Base-by-base conservation (phyloP, 2,888 invertebrate species). In the Melolontha melolontha region DNA sequence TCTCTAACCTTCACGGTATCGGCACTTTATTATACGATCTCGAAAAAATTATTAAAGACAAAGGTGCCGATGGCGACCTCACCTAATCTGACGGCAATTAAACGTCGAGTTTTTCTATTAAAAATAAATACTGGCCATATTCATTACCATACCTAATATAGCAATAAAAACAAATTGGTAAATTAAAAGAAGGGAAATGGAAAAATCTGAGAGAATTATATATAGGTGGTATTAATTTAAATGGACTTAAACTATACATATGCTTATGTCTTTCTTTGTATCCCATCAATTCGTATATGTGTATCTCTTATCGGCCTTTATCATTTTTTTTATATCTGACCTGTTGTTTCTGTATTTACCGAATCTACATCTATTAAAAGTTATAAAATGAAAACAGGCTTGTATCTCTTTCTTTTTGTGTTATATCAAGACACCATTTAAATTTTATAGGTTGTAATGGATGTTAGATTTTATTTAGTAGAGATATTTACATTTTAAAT, bases 81-180 rank as follows among this genome's bases (percentile, higher is more conserved):
- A 71, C 69, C 71, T 75, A 75, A 74, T 73, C 74, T 76, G 67
- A 73, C 71, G 74, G 78, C 75, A 77, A 78, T 79, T 78, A 78
- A 77, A 75, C 41, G 12, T 39, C 44, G 75, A 62, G 34, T 34
- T 34, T 77, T 78, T 77, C 77, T 77, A 78, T 78, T 78, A 75
- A 76, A 34, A 76, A 79, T 77, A 75, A 78, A 77, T 76, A 75
- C 70, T 74, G 74, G 74, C 34, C 34, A 34, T 73, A 72, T 75
- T 76, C 72, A 76, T 79, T 77, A 76, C 76, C 77, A 76, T 76
- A 77, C 69, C 74, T 75, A 77, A 71, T 74, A 72, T 68, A 72
- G 72, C 70, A 73, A 72, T 74, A 74, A 74, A 74, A 68, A 65
- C 57, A 57, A 66, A 57, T 57, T 59, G 66, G 66, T 66, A 66